Evolutionary conservation across 2,888 invertebrate genomes (phyloP), one percentile per base, ranked within the genome.

Genomic region (Melipona beecheii): DNA sequence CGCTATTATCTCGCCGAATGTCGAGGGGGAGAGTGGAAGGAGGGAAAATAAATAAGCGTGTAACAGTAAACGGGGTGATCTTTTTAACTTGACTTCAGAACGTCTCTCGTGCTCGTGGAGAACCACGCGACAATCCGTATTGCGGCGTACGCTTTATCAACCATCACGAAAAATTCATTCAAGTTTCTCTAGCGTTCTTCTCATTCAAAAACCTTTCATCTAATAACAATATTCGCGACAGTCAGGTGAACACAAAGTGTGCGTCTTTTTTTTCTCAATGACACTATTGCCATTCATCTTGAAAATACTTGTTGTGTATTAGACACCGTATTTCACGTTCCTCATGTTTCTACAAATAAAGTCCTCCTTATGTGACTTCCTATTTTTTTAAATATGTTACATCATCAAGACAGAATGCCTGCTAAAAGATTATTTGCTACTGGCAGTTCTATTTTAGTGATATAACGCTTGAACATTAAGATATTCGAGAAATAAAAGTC

Each of bases 11-110:
- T 36, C 13, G 50, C 6, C 24, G 71, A 60, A 76, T 58, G 24
- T 6, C 70, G 68, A 50, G 68, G 65, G 64, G 50, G 52, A 68
- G 66, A 60, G 78, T 24, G 64, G 65, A 24, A 72, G 73, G 75
- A 69, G 78, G 36, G 79, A 74, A 84, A 78, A 83, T 72, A 77
- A 75, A 72, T 84, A 74, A 54, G 50, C 68, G 75, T 52, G 60
- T 56, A 62, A 68, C 58, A 72, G 60, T 60, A 64, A 72, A 58
- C 50, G 49, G 52, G 13, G 58, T 52, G 66, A 72, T 75, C 68
- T 75, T 58, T 69, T 78, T 84, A 77, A 78, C 56, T 43, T 54
- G 27, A 31, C 19, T 24, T 75, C 83, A 79, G 79, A 79, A 58
- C 13, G 65, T 50, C 49, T 60, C 52, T 72, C 71, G 81, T 62